Evolutionary conservation across 2,113 vertebrate species (phyloP), one percentile per base, ranked within the genome.

Genomic region (Planiliza haematocheilus): DNA sequence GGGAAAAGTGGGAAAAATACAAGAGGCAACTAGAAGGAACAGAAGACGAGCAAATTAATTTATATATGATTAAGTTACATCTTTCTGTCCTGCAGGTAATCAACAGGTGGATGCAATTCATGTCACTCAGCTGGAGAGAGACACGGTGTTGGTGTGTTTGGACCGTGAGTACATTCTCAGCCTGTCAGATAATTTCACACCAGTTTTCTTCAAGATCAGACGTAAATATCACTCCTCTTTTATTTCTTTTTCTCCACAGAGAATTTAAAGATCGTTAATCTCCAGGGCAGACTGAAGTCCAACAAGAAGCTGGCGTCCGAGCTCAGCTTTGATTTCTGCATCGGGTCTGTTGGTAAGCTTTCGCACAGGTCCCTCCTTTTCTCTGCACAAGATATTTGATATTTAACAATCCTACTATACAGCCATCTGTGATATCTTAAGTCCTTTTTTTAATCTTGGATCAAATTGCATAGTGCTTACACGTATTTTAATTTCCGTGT

Each of bases 231-330:
- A 30, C 24, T 30, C 24, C 24, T 41, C 21, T 14, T 2, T 86
- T 85, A 43, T 8, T 46, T 48, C 10, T 62, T 30, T 3, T 5
- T 45, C 37, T 65, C 55, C 4, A 0, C 82, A 99, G 98, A 95
- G 93, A 97, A 96, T 93, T 91, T 99, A 83, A 99, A 99, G 95
- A 99, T 99, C 49, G 98, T 99, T 77, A 99, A 99, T 92, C 95
- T 99, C 83, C 96, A 96, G 83, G 98, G 97, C 77, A 95, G 93
- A 83, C 79, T 99, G 82, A 99, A 99, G 86, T 98, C 98, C 38
- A 99, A 97, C 92, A 98, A 97, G 93, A 99, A 99, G 86, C 84
- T 99, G 89, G 97, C 98, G 2, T 99, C 98, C 0, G 98, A 99
- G 88, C 95, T 99, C 69, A 99, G 96, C 91, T 99, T 99, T 87